phyloP scores from a whole-genome alignment of 1,140 invertebrate genomes.

The Tetranychus urticae region DNA sequence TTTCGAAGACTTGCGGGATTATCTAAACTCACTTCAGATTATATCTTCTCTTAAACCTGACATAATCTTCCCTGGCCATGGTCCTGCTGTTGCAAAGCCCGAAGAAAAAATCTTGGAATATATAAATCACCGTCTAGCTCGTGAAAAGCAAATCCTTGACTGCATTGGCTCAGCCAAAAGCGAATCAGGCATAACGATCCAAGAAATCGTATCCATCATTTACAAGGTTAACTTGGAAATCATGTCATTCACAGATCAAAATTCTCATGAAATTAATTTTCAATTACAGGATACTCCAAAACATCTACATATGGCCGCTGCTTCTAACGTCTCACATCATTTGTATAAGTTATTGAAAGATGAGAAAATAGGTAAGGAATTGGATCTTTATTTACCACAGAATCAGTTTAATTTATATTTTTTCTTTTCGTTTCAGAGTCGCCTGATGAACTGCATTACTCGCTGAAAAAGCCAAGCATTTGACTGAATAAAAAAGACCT shows the following conservation, averaged over 20 bases:
- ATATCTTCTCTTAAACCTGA: slow-evolving; percentile 47
- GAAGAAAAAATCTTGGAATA: slow-evolving; percentile 50
- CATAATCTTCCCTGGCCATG: slow-evolving; percentile 80
- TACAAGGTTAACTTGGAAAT: slow-evolving; percentile 27
- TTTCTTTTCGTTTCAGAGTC: no score
- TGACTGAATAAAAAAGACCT: no score
- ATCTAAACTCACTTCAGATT: slow-evolving; percentile 59
- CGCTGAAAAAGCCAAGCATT: no score
- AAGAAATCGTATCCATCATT: slow-evolving; percentile 53
- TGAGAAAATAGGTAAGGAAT: slow-evolving; percentile 27
- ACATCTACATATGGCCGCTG: slow-evolving; percentile 45
- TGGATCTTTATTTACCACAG: no score
- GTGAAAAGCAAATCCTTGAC: slow-evolving; percentile 63
- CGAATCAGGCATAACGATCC: slow-evolving; percentile 28
- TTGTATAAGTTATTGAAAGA: slow-evolving; percentile 60
- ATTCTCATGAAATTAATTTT: background rate
- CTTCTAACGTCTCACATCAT: slow-evolving; percentile 59
- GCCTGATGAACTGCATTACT: no score
- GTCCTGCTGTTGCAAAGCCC: slow-evolving; percentile 48
- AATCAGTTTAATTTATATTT: no score
- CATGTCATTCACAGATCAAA: background rate
- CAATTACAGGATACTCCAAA: slow-evolving; percentile 35
- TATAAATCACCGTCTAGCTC: slow-evolving; percentile 49
- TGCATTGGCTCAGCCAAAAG: slow-evolving; percentile 24
- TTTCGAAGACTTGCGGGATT: slow-evolving; percentile 52